Evolutionary conservation across 2,888 invertebrate species (phyloP).

Genomic region (Platycnemis pennipes): DNA sequence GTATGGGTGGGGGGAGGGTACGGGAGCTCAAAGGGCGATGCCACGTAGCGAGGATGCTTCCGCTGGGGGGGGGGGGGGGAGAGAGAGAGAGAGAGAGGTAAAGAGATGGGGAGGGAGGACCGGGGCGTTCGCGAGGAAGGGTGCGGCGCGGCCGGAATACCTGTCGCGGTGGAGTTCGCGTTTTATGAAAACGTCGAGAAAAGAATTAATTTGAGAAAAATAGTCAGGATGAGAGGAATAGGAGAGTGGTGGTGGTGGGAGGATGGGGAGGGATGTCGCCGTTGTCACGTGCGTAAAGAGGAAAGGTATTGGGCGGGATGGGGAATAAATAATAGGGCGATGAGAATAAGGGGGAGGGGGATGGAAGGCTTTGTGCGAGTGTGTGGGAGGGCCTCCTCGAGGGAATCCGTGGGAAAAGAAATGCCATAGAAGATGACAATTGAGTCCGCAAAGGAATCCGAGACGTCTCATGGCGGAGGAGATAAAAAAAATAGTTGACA

Average conservation of each 20-base stretch:
- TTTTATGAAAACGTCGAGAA: slow-evolving; percentile 63
- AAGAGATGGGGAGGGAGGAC: neutral
- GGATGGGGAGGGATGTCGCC: slow-evolving; percentile 53
- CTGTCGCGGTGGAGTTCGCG: slow-evolving; percentile 56
- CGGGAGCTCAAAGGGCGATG: slow-evolving; percentile 59
- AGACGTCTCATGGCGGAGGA: neutral
- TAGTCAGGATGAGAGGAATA: slow-evolving; percentile 49
- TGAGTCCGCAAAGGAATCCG: slow-evolving; percentile 50
- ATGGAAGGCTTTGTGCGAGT: neutral
- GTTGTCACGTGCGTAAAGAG: slow-evolving; percentile 68
- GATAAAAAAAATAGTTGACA: neutral
- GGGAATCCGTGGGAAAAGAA: neutral
- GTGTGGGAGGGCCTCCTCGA: no score
- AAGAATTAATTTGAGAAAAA: slow-evolving; percentile 68
- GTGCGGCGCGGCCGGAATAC: neutral
- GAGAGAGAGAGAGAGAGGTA: neutral
- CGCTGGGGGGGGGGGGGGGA: neutral
- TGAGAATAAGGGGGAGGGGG: neutral
- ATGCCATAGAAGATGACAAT: slow-evolving; percentile 34
- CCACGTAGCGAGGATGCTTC: slow-evolving; percentile 18
- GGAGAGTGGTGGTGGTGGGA: neutral
- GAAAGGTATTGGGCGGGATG: neutral
- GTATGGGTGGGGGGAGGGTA: slow-evolving; percentile 71
- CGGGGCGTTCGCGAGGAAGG: neutral
- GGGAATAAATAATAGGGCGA: slow-evolving; percentile 11